Percentiles rank a stretch among this genome's conserved stretches.
phyloP scores from a whole-genome alignment of 2,888 invertebrate species.

The Drosophila fulvimacula region DNA sequence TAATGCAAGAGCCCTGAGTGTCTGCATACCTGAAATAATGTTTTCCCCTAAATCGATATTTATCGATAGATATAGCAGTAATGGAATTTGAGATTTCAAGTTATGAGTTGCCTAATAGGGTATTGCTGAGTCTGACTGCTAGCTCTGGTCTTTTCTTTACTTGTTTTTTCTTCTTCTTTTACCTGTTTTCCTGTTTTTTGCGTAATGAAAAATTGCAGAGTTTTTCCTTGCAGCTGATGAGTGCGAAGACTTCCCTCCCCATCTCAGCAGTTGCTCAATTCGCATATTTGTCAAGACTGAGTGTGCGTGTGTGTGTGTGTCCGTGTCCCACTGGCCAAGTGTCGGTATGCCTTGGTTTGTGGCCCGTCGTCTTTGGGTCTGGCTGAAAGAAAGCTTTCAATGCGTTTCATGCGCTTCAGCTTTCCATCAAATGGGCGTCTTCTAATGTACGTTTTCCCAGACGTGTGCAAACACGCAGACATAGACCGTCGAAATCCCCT shows the following conservation, averaged over 20 bases:
- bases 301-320: background rate
- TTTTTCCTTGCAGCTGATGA: slow-evolving; percentile 34
- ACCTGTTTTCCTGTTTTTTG: slow-evolving; percentile 31
- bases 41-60: background rate
- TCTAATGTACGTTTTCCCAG: slow-evolving; percentile 47
- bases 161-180: background rate
- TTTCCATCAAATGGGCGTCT: slow-evolving; percentile 43
- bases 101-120: slow-evolving; percentile 1
- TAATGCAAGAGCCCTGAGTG: background rate
- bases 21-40: background rate
- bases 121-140: background rate
- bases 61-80: background rate
- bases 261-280: slow-evolving; percentile 23
- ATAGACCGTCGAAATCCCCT: slow-evolving; percentile 1
- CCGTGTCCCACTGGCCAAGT: slow-evolving; percentile 35
- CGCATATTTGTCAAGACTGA: slow-evolving; percentile 14
- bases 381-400: slow-evolving; percentile 27
- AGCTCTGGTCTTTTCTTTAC: background rate
- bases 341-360: background rate
- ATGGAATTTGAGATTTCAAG: too few species aligned
- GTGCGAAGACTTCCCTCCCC: background rate
- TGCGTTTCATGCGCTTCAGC: slow-evolving; percentile 22
- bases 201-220: slow-evolving; percentile 49
- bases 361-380: slow-evolving; percentile 15
- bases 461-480: slow-evolving; percentile 49